Evolutionary conservation across 2,888 invertebrate species (phyloP), one percentile per base, ranked within the genome.

Genomic region (Ectobius pallidus): DNA sequence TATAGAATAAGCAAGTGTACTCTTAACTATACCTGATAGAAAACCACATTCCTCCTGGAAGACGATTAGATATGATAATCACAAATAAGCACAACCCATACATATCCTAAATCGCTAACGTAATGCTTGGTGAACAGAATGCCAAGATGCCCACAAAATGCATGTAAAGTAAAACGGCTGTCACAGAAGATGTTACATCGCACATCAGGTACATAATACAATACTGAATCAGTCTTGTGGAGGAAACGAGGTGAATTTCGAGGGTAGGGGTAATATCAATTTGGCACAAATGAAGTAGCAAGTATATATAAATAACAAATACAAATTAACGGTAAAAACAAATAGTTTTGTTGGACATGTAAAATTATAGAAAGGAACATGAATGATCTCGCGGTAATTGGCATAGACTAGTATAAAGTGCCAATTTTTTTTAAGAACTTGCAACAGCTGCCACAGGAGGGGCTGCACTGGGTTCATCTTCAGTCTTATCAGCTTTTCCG

Each of bases 401-500:
- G 3, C 52, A 52, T n/a, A 52, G 52, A 52, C 25, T 52, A 52
- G 52, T 1, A 52, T 22, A 22, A 52, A 52, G 20, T 22, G 20
- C 25, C 25, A 52, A 52, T 25, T 25, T 11, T 2, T 25, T 20
- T 52, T 52, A 52, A 52, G 52, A 25, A 18, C 68, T 61, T 22
- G 9, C 34, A 4, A 20, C 58, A 61, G 18, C 67, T 18, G 27
- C 30, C 4, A 58, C 61, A 9, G 58, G 42, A 18, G 44, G n/a
- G 11, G 20, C 67, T 22, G 39, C 42, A 34, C 42, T 55, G 25
- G 22, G 63, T 63, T 55, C 58, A 4, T 42, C 32, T 3, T 72
- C 65, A 55, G 52, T 72, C 65, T 69, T 74, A 3, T 46, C 61
- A 22, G 34, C 27, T 18, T 68, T 67, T 16, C 69, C 70, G 30